These are phyloP conservation scores for Philopedon plagiatum DNA, from an alignment of 2,888 invertebrate genomes.

Conservation along the genomic window DNA sequence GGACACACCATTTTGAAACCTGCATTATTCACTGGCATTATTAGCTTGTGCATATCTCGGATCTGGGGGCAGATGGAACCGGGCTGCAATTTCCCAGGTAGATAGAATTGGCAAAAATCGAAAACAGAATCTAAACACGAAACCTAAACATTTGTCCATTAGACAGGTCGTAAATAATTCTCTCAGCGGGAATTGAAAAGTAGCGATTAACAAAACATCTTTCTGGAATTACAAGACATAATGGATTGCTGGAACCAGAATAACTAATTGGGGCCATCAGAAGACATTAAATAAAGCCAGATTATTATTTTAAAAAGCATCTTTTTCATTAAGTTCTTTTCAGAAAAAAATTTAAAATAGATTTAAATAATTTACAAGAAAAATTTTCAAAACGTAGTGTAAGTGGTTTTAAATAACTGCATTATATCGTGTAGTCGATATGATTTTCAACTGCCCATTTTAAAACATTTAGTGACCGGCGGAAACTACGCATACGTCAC, in stretches of 20 bases:
- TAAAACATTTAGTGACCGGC: too few relatives aligned
- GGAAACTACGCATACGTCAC: too few relatives aligned
- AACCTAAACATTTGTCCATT: constrained; percentile 39
- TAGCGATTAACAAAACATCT: constrained; percentile 34
- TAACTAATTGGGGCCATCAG: constrained; percentile 23
- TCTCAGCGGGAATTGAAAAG: constrained; percentile 29
- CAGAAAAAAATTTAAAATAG: too few relatives aligned
- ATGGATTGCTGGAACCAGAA: constrained; percentile 25
- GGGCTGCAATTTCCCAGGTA: constrained; percentile 19
- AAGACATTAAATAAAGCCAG: too few relatives aligned
- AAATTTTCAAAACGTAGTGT: too few relatives aligned
- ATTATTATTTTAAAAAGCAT: too few relatives aligned
- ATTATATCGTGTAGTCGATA: too few relatives aligned
- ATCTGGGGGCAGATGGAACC: constrained; percentile 11
- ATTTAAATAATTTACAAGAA: too few relatives aligned
- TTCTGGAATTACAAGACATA: constrained; percentile 27
- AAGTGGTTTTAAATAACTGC: too few relatives aligned
- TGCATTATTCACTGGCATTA: constrained; percentile 20
- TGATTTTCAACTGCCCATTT: too few relatives aligned
- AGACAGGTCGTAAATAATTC: constrained; percentile 28
- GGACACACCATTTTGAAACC: not conserved
- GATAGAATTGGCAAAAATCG: constrained; percentile 25
- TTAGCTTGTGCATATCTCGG: not conserved
- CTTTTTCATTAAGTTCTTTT: too few relatives aligned
- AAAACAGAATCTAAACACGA: constrained; percentile 28